These are phyloP conservation scores for Ptychochromis oligacanthus DNA, from an alignment of 2,113 vertebrate species.

Conservation along the genomic window DNA sequence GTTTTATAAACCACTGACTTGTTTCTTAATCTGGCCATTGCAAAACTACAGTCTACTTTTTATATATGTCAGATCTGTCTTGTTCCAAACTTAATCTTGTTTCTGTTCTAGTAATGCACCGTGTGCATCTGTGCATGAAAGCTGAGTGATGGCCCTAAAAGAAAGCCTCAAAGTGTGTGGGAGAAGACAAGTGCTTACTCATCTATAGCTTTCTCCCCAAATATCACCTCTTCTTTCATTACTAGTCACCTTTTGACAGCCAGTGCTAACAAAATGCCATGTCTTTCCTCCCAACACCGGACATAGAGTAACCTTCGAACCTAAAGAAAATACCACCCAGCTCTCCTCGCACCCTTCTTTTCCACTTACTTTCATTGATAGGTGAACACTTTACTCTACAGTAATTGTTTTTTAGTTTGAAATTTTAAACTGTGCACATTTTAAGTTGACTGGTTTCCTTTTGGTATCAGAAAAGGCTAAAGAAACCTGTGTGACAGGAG, in stretches of 20 bases:
- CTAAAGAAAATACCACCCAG: constrained; percentile 5
- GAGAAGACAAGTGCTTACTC: constrained; percentile 33
- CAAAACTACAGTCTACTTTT: background rate
- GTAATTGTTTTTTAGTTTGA: background rate
- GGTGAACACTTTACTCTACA: background rate
- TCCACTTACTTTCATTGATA: background rate
- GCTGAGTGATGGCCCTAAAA: background rate
- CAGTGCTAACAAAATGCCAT: constrained; percentile 25
- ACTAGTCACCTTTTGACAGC: constrained; percentile 13
- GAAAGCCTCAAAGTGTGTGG: background rate
- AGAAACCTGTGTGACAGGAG: background rate
- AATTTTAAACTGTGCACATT: background rate
- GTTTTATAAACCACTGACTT: too few species aligned
- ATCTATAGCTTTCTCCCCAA: constrained; percentile 21
- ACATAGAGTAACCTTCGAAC: constrained; percentile 3
- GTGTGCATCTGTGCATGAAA: background rate
- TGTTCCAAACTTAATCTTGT: background rate
- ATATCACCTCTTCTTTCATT: constrained; percentile 29
- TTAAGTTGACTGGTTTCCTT: background rate
- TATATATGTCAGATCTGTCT: background rate
- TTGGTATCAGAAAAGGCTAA: background rate
- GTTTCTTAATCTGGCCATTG: background rate
- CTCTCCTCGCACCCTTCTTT: background rate
- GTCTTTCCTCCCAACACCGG: background rate
- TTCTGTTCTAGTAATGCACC: background rate